phyloP scores from a whole-genome alignment of 2,888 invertebrate genomes.

The Notocelia uddmanniana region DNA sequence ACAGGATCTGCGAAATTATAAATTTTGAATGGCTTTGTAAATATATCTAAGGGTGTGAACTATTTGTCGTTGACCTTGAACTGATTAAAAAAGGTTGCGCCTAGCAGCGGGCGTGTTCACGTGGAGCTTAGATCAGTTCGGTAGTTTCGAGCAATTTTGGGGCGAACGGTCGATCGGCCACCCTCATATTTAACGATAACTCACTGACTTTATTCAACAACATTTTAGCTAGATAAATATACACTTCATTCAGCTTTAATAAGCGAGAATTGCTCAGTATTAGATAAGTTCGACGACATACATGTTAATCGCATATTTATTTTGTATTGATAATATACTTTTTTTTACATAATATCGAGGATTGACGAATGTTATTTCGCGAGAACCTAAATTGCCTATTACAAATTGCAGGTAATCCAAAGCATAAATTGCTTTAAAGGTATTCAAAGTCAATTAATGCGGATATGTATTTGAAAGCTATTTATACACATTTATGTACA shows the following conservation, averaged over 20 bases:
- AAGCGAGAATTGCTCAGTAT: background rate
- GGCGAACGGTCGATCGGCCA: slow-evolving; percentile 40
- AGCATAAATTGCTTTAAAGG: too few relatives aligned
- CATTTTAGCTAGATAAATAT: slow-evolving; percentile 4
- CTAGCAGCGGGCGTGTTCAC: slow-evolving; percentile 20
- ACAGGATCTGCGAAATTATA: slow-evolving; percentile 86
- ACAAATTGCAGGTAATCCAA: background rate
- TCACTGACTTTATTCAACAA: slow-evolving; percentile 39
- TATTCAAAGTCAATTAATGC: too few relatives aligned
- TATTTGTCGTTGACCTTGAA: slow-evolving; percentile 36
- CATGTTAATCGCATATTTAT: background rate
- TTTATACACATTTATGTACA: too few relatives aligned
- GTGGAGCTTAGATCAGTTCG: slow-evolving; percentile 35
- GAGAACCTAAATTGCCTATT: too few relatives aligned
- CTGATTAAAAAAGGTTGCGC: slow-evolving; percentile 19
- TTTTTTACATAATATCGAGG: background rate
- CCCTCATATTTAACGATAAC: slow-evolving; percentile 40
- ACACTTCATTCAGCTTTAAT: background rate
- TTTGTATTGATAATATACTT: background rate
- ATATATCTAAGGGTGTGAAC: slow-evolving; percentile 3
- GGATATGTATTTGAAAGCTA: too few relatives aligned
- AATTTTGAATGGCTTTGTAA: background rate
- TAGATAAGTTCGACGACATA: background rate
- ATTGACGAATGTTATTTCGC: background rate
- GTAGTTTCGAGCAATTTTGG: slow-evolving; percentile 45